Percentiles rank a stretch among this genome's conserved stretches.
phyloP scores from a whole-genome alignment of 2,797 vertebrate genomes.

The Rhynchotus rufescens region DNA sequence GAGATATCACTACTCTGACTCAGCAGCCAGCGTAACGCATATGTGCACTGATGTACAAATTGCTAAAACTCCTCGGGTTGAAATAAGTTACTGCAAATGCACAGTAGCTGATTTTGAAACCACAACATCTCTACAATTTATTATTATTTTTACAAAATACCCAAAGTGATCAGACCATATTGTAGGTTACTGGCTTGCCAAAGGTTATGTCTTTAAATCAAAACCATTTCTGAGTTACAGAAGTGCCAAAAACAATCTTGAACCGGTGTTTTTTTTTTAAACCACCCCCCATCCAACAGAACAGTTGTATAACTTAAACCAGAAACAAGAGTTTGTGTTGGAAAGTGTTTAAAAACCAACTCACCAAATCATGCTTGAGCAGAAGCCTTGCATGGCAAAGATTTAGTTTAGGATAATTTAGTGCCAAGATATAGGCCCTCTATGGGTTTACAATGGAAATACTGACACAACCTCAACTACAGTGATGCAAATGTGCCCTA shows the following conservation, averaged over 20 bases:
- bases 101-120: constrained; percentile 73
- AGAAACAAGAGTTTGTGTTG: constrained; percentile 63
- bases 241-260: constrained; percentile 70
- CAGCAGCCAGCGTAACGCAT: neutral
- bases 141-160: constrained; percentile 77
- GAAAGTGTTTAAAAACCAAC: constrained; percentile 57
- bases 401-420: constrained; percentile 44
- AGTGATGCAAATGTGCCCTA: constrained; percentile 73
- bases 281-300: constrained; percentile 57
- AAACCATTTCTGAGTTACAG: constrained; percentile 74
- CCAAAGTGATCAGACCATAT: constrained; percentile 72
- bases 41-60: neutral
- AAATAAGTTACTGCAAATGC: constrained; percentile 73
- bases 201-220: constrained; percentile 66
- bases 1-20: neutral
- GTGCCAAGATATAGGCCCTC: constrained; percentile 68
- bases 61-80: constrained; percentile 10
- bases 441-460: constrained; percentile 63
- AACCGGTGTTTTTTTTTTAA: constrained; percentile 11
- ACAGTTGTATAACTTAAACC: constrained; percentile 65
- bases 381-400: constrained; percentile 47
- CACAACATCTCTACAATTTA: constrained; percentile 75
- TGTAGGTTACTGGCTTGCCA: constrained; percentile 68
- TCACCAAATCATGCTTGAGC: constrained; percentile 35
- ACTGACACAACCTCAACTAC: constrained; percentile 67